phyloP scores from a whole-genome alignment of 2,888 invertebrate genomes.

The Clivina fossor region DNA sequence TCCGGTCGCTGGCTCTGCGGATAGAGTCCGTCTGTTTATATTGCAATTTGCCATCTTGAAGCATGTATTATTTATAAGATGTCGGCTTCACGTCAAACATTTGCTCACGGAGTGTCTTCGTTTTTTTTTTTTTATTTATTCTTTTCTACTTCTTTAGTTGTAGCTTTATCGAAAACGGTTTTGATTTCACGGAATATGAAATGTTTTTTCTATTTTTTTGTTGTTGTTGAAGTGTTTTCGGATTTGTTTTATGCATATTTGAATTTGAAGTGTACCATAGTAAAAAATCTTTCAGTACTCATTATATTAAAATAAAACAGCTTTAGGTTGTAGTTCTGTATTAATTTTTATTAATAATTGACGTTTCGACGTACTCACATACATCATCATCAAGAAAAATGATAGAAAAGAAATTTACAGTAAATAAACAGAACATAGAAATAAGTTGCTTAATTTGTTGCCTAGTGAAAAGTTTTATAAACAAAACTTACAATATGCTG shows the following conservation, averaged over 20 bases:
- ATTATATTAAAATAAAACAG: too few relatives aligned
- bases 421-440: too few relatives aligned
- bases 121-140: neutral
- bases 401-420: too few relatives aligned
- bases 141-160: neutral
- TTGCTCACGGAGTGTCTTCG: conserved; percentile 1
- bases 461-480: too few relatives aligned
- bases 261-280: neutral
- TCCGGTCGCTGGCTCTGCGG: neutral
- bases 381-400: too few relatives aligned
- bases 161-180: neutral
- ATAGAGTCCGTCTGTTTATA: conserved; percentile 12
- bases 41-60: conserved; percentile 18
- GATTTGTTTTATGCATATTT: too few relatives aligned
- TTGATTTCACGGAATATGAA: neutral
- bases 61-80: conserved; percentile 17
- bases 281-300: too few relatives aligned
- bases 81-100: conserved; percentile 4
- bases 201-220: neutral
- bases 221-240: neutral
- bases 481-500: too few relatives aligned
- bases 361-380: too few relatives aligned
- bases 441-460: too few relatives aligned
- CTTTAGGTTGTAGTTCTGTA: too few relatives aligned
- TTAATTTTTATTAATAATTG: too few relatives aligned